Evolutionary conservation across 2,888 invertebrate genomes (phyloP).

Genomic region (Pandemis cinnamomeana): DNA sequence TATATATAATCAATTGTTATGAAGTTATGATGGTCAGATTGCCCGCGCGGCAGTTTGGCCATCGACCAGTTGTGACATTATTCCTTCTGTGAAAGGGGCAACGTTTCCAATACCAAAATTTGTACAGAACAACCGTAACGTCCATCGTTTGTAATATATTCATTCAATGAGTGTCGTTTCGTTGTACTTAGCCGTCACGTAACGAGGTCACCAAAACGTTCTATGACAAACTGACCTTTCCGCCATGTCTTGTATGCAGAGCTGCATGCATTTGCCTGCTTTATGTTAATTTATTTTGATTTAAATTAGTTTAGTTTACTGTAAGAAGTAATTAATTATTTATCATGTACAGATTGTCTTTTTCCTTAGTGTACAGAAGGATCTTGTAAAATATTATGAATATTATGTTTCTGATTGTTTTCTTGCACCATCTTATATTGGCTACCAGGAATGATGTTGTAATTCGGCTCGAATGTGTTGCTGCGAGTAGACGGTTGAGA

Average conservation of each 20-base stretch:
- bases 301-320: conserved; percentile 84
- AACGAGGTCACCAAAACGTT: conserved; percentile 81
- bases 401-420: conserved; percentile 87
- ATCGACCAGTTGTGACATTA: conserved; percentile 91
- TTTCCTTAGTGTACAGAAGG: conserved; percentile 81
- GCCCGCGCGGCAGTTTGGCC: conserved; percentile 79
- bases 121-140: conserved; percentile 82
- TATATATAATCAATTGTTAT: conserved; percentile 61
- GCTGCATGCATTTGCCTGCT: conserved; percentile 90
- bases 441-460: conserved; percentile 89
- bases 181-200: conserved; percentile 76
- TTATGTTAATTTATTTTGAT: conserved; percentile 85
- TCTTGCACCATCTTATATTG: conserved; percentile 88
- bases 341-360: conserved; percentile 83
- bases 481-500: conserved; percentile 69
- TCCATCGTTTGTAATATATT: conserved; percentile 84
- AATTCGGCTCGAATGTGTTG: conserved; percentile 72
- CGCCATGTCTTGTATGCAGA: conserved; percentile 86
- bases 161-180: conserved; percentile 89
- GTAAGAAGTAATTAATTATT: conserved; percentile 73
- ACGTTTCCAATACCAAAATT: conserved; percentile 87
- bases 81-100: conserved; percentile 94
- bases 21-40: conserved; percentile 76
- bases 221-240: conserved; percentile 88
- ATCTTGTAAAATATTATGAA: conserved; percentile 81